phyloP scores from a whole-genome alignment of 1,140 invertebrate species.

The Vanessa tameamea region DNA sequence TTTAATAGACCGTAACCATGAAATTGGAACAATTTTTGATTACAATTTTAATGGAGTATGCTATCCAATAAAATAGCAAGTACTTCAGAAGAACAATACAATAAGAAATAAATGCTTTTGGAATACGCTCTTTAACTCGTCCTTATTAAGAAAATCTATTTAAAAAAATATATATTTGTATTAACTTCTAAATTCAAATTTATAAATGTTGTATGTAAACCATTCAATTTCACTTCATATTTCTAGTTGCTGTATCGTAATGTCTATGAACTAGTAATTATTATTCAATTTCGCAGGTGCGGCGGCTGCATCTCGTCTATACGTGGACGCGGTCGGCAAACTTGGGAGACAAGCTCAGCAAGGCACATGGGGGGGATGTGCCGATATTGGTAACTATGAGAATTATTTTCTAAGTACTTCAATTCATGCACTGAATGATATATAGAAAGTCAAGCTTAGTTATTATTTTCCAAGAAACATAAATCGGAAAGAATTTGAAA shows the following conservation, averaged over 20 bases:
- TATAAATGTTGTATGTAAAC: not conserved
- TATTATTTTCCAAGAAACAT: too few species aligned
- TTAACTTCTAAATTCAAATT: not conserved
- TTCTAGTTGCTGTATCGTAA: not conserved
- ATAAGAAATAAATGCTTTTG: not conserved
- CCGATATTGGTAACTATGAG: conserved; percentile 88
- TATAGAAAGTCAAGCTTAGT: too few species aligned
- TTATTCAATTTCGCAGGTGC: conserved; percentile 83
- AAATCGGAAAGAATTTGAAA: too few species aligned
- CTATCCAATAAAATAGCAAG: not conserved
- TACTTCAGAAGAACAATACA: not conserved
- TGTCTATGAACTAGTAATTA: conserved; percentile 11
- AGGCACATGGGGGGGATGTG: conserved; percentile 92
- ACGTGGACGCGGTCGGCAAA: conserved; percentile 93
- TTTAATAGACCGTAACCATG: not conserved
- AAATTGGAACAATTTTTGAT: conserved; percentile 2
- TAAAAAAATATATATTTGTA: too few species aligned
- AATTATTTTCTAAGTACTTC: conserved; percentile 47
- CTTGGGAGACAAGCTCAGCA: conserved; percentile 93
- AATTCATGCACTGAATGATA: too few species aligned
- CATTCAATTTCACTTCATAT: not conserved
- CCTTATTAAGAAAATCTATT: too few species aligned
- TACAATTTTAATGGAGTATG: not conserved
- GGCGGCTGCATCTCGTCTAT: conserved; percentile 91
- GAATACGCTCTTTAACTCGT: too few species aligned